These are phyloP conservation scores for Aphelocoma californica DNA, from an alignment of 2,797 vertebrate species.

Conservation along the genomic window DNA sequence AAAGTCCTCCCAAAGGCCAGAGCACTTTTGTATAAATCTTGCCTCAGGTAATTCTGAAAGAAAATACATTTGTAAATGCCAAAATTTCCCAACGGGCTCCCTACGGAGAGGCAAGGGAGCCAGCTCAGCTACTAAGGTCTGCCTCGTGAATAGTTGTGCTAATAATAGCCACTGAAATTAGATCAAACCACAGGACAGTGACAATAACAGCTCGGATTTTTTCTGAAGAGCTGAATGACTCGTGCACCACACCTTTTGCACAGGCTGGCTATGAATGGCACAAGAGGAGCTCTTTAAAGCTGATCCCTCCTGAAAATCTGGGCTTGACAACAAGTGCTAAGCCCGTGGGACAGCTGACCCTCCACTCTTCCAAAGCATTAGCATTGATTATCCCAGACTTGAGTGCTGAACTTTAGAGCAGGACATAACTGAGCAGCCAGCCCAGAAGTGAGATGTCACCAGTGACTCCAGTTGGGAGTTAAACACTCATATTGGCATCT, in stretches of 20 bases:
- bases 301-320: constrained; percentile 8
- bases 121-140: not conserved
- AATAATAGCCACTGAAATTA: constrained; percentile 49
- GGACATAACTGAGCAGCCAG: not conserved
- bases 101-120: not conserved
- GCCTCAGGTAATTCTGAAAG: not conserved
- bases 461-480: not conserved
- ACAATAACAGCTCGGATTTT: constrained; percentile 1
- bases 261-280: not conserved
- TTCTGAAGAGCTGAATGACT: not conserved
- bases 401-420: constrained; percentile 4
- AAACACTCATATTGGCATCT: not conserved
- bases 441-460: not conserved
- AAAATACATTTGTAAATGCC: constrained; percentile 51
- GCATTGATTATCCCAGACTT: not conserved
- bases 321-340: not conserved
- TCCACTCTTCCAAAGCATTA: not conserved
- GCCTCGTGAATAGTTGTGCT: constrained; percentile 20
- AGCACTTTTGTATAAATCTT: not conserved
- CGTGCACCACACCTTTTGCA: not conserved
- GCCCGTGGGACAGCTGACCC: not conserved
- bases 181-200: constrained; percentile 50
- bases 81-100: not conserved
- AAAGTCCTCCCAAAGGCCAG: not conserved
- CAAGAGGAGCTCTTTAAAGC: not conserved